These are phyloP conservation scores for Plebejus melissa DNA, from an alignment of 2,888 invertebrate genomes.

Conservation along the genomic window DNA sequence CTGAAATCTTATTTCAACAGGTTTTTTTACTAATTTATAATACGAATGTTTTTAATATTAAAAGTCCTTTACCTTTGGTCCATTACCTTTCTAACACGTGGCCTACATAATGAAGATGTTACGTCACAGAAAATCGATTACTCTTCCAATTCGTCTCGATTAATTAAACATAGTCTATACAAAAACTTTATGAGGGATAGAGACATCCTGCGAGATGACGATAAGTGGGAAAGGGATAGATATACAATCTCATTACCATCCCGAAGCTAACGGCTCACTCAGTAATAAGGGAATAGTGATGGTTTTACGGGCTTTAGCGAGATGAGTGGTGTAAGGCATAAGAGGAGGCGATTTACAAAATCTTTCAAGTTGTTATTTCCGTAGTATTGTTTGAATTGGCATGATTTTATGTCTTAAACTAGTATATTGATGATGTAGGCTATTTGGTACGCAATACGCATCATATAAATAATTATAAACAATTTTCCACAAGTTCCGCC, in stretches of 20 bases:
- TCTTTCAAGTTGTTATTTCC: no score
- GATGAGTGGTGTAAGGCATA: slow-evolving; percentile 28
- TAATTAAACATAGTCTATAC: slow-evolving; percentile 21
- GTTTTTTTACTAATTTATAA: no score
- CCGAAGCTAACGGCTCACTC: slow-evolving; percentile 57
- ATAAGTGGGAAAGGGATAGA: slow-evolving; percentile 39
- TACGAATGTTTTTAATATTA: no score
- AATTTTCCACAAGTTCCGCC: no score
- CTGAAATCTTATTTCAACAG: no score
- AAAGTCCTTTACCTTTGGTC: background rate
- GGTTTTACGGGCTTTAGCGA: slow-evolving; percentile 49
- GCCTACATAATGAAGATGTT: background rate
- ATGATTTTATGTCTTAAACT: no score
- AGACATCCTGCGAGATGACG: slow-evolving; percentile 30
- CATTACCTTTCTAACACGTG: background rate
- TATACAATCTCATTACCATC: slow-evolving; percentile 54
- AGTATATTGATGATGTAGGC: no score
- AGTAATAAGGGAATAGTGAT: slow-evolving; percentile 50
- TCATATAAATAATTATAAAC: no score
- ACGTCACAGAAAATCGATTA: slow-evolving; percentile 5
- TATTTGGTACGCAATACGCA: no score
- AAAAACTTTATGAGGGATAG: slow-evolving; percentile 15
- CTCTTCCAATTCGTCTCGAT: slow-evolving; percentile 18
- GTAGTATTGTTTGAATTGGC: no score
- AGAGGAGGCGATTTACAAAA: background rate